Evolutionary conservation across 64 coral and sea anemone species (phyloP), one percentile per base, ranked within the genome.

Genomic region (Orbicella faveolata): DNA sequence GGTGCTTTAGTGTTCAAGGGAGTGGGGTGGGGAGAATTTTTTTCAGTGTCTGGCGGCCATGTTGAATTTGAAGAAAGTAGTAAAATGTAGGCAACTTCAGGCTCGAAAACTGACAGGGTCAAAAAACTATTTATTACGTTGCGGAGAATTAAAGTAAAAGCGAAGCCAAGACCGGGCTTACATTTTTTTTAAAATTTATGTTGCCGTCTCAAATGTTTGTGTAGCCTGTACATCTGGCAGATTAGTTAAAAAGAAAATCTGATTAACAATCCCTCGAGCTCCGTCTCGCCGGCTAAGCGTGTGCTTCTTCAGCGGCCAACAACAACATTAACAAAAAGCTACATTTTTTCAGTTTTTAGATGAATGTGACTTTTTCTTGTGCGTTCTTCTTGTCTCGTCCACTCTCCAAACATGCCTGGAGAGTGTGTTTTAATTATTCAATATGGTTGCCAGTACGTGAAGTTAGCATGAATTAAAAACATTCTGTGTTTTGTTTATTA

Each of bases 401-500:
- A 15, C 55, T 59, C 6, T 0, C 11, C 15, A 59, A 59, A 16
- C 55, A 48, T 59, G 55, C 55, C 55, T 15, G 15, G 55, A 15
- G 55, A 59, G 25, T 20, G 54, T 15, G 34, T 1, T 26, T 62
- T 33, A 81, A 18, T 81, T 63, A 33, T 81, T 81, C 79, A 81
- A 63, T 63, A 81, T 81, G 79, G 79, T 57, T 63, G 54, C 57
- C 79, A 81, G 25, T 25, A 63, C 79, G 57, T 15, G 4, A 35
- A 61, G 57, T 26, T 34, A 25, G 77, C 51, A 59, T 79, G 75
- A 78, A 78, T 78, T 78, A 51, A 52, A 11, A 78, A 1, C 18
- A 20, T 51, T 51, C 51, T 17, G 16, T 23, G 19, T 10, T 48
- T 78, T 21, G 9, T 1, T 9, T 52, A 23, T 23, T 48, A 5